A percentile compares a stretch with the other conserved stretches of the same genome.
These are phyloP conservation scores for Phalacrocorax aristotelis DNA, from an alignment of 2,113 vertebrate species.

Conservation along the genomic window DNA sequence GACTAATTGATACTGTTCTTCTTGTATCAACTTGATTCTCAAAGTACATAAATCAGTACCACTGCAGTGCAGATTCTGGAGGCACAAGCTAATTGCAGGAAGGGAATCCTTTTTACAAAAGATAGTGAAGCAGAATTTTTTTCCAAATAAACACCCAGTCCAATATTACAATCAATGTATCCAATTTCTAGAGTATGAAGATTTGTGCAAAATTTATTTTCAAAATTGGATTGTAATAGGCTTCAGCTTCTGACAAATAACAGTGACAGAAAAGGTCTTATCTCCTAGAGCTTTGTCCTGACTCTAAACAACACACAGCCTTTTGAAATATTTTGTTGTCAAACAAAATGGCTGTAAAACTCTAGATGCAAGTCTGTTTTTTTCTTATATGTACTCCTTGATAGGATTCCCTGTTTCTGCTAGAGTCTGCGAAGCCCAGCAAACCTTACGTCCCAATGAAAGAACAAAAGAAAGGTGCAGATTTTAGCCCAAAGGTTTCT, in stretches of 20 bases:
- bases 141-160: neutral
- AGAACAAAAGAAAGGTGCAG: neutral
- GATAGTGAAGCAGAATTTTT: neutral
- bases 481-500: neutral
- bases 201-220: neutral
- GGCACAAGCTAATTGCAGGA: neutral
- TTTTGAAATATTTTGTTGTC: neutral
- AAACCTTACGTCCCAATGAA: neutral
- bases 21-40: neutral
- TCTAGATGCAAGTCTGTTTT: neutral
- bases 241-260: neutral
- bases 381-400: neutral
- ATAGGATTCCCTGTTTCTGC: neutral
- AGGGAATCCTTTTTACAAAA: neutral
- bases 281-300: neutral
- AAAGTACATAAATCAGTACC: neutral
- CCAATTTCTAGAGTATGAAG: neutral
- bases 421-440: neutral
- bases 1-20: neutral
- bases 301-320: neutral
- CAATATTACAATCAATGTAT: neutral
- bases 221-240: neutral
- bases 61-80: neutral
- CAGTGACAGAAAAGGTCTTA: neutral
- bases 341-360: neutral